Percentiles rank a stretch among this genome's conserved stretches.
Conservation (phyloP, 2,888 invertebrate species). For the Phyllotreta cruciferae region DNA sequence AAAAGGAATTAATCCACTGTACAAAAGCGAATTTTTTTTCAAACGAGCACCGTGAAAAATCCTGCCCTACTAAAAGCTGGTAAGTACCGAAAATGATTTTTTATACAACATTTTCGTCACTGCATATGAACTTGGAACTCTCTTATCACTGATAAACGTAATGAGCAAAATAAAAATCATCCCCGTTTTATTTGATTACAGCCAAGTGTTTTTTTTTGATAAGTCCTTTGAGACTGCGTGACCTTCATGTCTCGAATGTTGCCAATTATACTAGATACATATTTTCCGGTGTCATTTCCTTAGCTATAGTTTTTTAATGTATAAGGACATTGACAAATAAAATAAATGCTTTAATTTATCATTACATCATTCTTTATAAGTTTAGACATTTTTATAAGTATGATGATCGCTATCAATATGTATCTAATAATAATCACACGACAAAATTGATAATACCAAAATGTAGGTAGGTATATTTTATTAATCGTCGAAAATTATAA, state of each 20-base stretch:
- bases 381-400: too few relatives aligned
- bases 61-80: conserved; percentile 33
- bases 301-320: too few relatives aligned
- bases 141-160: conserved; percentile 50
- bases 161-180: conserved; percentile 46
- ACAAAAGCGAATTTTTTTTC: too few relatives aligned
- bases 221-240: conserved; percentile 18
- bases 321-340: too few relatives aligned
- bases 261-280: background rate
- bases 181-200: conserved; percentile 50
- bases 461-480: too few relatives aligned
- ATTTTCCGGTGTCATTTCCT: background rate
- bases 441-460: too few relatives aligned
- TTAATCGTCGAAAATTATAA: too few relatives aligned
- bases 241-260: conserved; percentile 35
- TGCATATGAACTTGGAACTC: conserved; percentile 52
- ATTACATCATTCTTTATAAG: too few relatives aligned
- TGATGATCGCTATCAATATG: too few relatives aligned
- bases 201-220: conserved; percentile 37
- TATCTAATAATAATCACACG: too few relatives aligned
- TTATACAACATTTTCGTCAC: conserved; percentile 43
- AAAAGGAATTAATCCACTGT: conserved; percentile 5
- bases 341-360: too few relatives aligned
- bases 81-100: conserved; percentile 47
- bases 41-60: conserved; percentile 25